Conservation (phyloP, 2,888 invertebrate genomes). For the Eupelmus urozonus region DNA sequence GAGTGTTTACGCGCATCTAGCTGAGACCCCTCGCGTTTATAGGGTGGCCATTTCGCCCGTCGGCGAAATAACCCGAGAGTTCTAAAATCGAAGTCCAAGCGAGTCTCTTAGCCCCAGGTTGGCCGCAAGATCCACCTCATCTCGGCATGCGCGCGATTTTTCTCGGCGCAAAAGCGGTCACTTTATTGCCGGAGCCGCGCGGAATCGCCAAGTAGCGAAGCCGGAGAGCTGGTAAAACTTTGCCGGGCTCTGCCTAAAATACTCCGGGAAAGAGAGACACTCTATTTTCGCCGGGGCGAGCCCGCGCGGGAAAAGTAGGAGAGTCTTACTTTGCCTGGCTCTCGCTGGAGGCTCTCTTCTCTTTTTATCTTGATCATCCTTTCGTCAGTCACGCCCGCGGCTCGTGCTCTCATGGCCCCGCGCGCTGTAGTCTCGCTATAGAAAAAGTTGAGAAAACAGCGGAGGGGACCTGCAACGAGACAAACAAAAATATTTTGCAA, state of each 20-base stretch:
- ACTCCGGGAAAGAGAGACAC: background rate
- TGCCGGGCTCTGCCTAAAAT: background rate
- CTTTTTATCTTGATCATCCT: slow-evolving; percentile 23
- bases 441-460: background rate
- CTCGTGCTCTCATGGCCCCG: background rate
- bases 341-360: too few species aligned
- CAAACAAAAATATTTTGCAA: background rate
- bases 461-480: background rate
- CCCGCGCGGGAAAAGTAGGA: background rate
- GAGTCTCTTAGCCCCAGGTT: too few species aligned
- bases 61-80: too few species aligned
- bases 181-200: slow-evolving; percentile 60
- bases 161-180: slow-evolving; percentile 59
- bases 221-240: slow-evolving; percentile 48
- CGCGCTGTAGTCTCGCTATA: too few species aligned
- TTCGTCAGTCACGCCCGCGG: slow-evolving; percentile 20
- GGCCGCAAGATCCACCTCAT: background rate
- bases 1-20: too few species aligned
- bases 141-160: slow-evolving; percentile 23
- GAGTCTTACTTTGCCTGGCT: background rate
- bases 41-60: too few species aligned
- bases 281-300: slow-evolving; percentile 7
- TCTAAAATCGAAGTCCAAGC: too few species aligned
- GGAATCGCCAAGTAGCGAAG: slow-evolving; percentile 59
- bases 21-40: too few species aligned